Conservation (phyloP, 2,113 vertebrate species). For the Nycticryphes semicollaris region DNA sequence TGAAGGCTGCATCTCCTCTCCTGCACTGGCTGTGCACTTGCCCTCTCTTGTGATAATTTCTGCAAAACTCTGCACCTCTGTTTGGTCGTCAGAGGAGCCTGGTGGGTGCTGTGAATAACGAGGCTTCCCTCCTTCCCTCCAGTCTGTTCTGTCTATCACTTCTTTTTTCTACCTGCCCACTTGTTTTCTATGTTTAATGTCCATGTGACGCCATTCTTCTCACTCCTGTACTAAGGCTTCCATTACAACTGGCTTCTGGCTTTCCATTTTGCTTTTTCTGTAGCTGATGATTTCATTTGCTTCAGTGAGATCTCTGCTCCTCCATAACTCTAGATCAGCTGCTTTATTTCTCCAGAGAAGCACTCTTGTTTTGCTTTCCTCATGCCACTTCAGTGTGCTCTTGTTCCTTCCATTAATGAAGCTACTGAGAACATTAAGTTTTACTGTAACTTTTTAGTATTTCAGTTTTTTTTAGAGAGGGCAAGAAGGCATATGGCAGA, state of each 20-base stretch:
- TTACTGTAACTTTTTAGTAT: not conserved
- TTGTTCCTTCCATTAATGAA: not conserved
- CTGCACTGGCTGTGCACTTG: not conserved
- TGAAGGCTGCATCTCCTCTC: not conserved
- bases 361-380: not conserved
- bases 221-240: not conserved
- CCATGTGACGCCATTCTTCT: not conserved
- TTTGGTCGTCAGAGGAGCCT: not conserved
- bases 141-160: not conserved
- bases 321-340: not conserved
- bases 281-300: not conserved
- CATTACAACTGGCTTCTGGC: not conserved
- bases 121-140: not conserved
- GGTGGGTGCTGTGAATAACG: not conserved
- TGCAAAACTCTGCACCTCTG: not conserved
- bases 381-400: not conserved
- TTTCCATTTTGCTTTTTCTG: not conserved
- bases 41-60: not conserved
- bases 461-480: not conserved
- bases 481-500: not conserved
- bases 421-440: not conserved
- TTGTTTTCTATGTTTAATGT: constrained; percentile 29
- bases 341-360: not conserved
- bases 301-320: not conserved
- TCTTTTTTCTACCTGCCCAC: not conserved